A percentile compares a stretch with the other conserved stretches of the same genome.
These are phyloP conservation scores for Pipra filicauda DNA, from an alignment of 2,113 vertebrate species.

Conservation along the genomic window DNA sequence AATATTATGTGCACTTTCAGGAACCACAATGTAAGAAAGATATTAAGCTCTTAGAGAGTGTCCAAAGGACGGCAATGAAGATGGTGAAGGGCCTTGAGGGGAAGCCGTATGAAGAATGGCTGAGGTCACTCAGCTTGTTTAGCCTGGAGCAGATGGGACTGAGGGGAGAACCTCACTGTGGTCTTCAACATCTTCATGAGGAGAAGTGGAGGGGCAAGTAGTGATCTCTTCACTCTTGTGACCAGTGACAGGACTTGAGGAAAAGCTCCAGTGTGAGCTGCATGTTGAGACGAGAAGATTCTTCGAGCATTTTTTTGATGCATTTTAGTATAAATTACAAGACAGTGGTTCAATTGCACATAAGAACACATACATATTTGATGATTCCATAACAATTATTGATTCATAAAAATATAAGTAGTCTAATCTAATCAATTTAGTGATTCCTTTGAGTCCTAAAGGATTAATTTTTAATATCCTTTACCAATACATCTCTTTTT, in stretches of 20 bases:
- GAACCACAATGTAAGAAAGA: not conserved
- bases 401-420: not conserved
- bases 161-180: accelerated
- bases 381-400: not conserved
- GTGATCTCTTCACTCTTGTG: not conserved
- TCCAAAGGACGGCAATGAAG: not conserved
- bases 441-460: not conserved
- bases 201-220: not conserved
- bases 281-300: not conserved
- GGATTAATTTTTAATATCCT: not conserved
- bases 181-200: not conserved
- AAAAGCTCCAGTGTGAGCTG: not conserved
- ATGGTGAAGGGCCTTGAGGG: not conserved
- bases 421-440: not conserved
- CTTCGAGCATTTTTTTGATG: not conserved
- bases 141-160: not conserved
- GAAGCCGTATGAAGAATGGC: accelerated
- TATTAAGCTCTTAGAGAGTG: not conserved
- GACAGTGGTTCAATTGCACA: not conserved
- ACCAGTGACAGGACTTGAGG: not conserved
- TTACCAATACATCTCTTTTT: not conserved
- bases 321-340: not conserved
- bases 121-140: not conserved
- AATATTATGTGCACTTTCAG: not conserved
- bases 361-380: not conserved